These are phyloP conservation scores for Sinhomidia bicolor DNA, from an alignment of 2,888 invertebrate genomes.

Conservation along the genomic window DNA sequence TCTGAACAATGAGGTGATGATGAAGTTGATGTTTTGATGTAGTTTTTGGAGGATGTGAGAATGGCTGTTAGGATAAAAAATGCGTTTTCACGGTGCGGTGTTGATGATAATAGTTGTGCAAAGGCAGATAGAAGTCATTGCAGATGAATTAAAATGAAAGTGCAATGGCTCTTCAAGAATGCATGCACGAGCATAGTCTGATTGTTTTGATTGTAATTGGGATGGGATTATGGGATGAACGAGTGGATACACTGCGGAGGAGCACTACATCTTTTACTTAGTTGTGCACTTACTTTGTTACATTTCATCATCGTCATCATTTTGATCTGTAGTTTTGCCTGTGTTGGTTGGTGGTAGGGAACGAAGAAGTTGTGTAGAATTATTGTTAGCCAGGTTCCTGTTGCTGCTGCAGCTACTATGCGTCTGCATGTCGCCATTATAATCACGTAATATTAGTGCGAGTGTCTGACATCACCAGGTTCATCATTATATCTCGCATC, in stretches of 20 bases:
- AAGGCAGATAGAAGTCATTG: constrained; percentile 35
- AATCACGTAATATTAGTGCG: constrained; percentile 17
- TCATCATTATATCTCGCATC: background rate
- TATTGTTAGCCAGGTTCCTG: background rate
- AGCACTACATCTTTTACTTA: background rate
- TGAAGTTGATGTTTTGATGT: background rate
- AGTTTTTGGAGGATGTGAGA: background rate
- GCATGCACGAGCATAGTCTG: background rate
- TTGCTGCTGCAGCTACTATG: background rate
- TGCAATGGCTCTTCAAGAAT: constrained; percentile 57
- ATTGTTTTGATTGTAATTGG: constrained; percentile 29
- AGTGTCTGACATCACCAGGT: background rate
- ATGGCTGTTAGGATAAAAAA: background rate
- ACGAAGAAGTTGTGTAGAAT: background rate
- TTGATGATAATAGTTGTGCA: background rate
- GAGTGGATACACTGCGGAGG: constrained; percentile 6
- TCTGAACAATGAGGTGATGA: background rate
- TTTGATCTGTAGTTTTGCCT: background rate
- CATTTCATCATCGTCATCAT: background rate
- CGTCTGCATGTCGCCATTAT: constrained; percentile 43
- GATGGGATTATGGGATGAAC: constrained; percentile 9
- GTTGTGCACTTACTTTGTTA: no score
- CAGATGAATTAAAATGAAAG: constrained; percentile 9
- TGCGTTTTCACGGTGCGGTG: constrained; percentile 44
- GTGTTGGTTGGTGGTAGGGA: background rate